Evolutionary conservation across 2,797 vertebrate genomes (phyloP).

Genomic region (Hypotaenidia philippensis): DNA sequence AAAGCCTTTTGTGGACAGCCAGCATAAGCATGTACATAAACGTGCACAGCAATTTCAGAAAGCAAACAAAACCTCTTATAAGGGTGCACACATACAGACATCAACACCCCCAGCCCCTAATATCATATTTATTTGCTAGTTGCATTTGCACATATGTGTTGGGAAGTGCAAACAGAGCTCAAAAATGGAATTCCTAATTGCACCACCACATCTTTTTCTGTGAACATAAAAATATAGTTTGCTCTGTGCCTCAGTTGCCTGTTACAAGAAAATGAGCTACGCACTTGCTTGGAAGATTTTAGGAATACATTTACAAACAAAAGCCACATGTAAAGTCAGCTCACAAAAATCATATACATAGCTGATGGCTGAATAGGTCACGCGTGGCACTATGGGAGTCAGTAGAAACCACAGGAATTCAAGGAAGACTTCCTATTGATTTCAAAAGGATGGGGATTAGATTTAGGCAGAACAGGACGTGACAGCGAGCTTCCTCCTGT

Average conservation of each 20-base stretch:
- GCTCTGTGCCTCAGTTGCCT: neutral
- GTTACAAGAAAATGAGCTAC: neutral
- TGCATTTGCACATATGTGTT: neutral
- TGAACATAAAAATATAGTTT: neutral
- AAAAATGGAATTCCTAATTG: neutral
- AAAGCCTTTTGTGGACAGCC: neutral
- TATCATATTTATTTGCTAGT: neutral
- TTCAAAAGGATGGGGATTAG: neutral
- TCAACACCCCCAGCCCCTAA: neutral
- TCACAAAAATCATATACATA: neutral
- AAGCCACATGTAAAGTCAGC: neutral
- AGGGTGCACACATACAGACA: neutral
- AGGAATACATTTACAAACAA: neutral
- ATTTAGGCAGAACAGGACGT: neutral
- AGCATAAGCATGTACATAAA: neutral
- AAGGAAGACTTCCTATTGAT: neutral
- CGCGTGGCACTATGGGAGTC: neutral
- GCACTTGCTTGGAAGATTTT: neutral
- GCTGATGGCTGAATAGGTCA: neutral
- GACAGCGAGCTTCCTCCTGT: neutral
- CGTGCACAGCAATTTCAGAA: neutral
- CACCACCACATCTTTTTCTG: neutral
- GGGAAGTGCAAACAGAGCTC: neutral
- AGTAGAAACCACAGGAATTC: neutral
- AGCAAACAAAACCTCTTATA: neutral